These are phyloP conservation scores for Sakesphorus luctuosus DNA, from an alignment of 2,113 vertebrate species.

Conservation along the genomic window DNA sequence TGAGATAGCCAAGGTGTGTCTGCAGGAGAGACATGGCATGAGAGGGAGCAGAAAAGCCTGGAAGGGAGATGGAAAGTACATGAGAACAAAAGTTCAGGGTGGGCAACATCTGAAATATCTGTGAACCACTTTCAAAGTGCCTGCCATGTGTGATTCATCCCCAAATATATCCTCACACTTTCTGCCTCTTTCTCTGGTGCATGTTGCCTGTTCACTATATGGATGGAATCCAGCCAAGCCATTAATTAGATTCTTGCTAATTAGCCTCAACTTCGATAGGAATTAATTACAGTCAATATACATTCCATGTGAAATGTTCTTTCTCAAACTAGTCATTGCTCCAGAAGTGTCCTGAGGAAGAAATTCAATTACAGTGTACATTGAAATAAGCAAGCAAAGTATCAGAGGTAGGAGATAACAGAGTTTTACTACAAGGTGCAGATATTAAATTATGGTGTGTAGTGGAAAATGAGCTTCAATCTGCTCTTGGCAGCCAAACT, in stretches of 20 bases:
- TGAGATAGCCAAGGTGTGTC: not conserved
- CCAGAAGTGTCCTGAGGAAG: not conserved
- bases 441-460: not conserved
- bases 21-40: not conserved
- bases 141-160: not conserved
- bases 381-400: not conserved
- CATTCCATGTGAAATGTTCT: not conserved
- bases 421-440: not conserved
- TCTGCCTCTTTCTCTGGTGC: not conserved
- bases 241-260: slow-evolving; percentile 24
- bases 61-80: not conserved
- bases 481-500: accelerated
- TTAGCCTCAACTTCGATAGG: not conserved
- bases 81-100: not conserved
- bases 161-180: not conserved
- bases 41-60: not conserved
- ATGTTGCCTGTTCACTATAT: not conserved
- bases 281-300: not conserved
- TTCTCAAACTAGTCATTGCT: slow-evolving; percentile 5
- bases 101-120: not conserved
- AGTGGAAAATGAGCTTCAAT: not conserved
- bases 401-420: not conserved
- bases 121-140: not conserved
- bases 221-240: slow-evolving; percentile 2
- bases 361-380: not conserved